Conservation (phyloP, 2,113 vertebrate genomes). For the Marmota monax region DNA sequence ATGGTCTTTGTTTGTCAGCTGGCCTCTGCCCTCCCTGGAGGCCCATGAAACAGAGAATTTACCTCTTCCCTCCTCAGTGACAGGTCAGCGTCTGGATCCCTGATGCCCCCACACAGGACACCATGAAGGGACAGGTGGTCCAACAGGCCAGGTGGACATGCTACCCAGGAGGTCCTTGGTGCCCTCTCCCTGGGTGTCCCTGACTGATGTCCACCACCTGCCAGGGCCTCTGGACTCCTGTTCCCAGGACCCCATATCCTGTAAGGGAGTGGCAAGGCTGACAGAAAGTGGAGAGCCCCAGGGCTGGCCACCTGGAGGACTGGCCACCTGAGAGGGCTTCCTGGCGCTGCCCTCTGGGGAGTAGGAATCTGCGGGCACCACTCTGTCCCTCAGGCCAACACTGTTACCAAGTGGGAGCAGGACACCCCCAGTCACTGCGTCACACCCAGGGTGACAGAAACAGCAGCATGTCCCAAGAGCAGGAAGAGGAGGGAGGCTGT, state of each 20-base stretch:
- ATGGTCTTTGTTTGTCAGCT: not conserved
- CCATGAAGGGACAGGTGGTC: too few relatives aligned
- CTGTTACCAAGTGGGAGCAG: not conserved
- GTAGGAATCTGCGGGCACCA: not conserved
- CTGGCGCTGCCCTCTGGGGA: not conserved
- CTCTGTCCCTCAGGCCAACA: not conserved
- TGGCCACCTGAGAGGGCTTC: not conserved
- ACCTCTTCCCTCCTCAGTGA: not conserved
- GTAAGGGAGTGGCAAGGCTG: accelerated
- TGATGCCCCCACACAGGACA: too few relatives aligned
- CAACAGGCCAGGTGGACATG: accelerated
- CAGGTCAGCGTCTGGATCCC: too few relatives aligned
- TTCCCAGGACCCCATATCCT: not conserved
- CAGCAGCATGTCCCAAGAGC: too few relatives aligned
- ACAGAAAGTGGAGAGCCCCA: too few relatives aligned
- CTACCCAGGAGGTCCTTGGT: not conserved
- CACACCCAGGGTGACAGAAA: not conserved
- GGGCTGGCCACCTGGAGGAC: not conserved
- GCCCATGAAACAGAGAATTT: not conserved
- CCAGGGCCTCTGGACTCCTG: accelerated
- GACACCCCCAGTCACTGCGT: not conserved
- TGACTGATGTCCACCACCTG: accelerated
- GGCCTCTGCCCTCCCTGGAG: not conserved
- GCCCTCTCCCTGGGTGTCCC: accelerated
- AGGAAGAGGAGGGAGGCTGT: not conserved